A percentile compares a stretch with the other conserved stretches of the same genome.
These are phyloP conservation scores for Deilephila porcellus DNA, from an alignment of 2,888 invertebrate genomes.

Conservation along the genomic window DNA sequence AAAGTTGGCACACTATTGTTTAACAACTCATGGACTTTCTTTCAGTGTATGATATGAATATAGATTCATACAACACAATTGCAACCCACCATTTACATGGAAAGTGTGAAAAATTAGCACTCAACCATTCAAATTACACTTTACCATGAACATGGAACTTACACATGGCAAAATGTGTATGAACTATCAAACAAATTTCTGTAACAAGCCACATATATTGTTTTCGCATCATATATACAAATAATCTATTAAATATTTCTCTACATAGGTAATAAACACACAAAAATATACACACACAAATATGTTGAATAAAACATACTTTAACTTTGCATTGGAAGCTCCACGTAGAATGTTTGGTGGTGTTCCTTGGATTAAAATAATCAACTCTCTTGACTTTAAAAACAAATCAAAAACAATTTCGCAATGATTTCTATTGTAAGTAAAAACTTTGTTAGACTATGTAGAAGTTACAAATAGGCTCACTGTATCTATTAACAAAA, in stretches of 20 bases:
- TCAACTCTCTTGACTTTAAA: not conserved
- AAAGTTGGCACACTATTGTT: not conserved
- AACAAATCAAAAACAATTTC: not conserved
- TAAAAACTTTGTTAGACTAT: not conserved
- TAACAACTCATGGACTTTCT: slow-evolving; percentile 5
- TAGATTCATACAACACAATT: slow-evolving; percentile 14
- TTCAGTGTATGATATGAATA: slow-evolving; percentile 22
- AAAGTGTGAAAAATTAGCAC: slow-evolving; percentile 13
- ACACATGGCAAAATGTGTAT: not conserved
- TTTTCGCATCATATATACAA: not conserved
- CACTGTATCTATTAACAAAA: too few relatives aligned
- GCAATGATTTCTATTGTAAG: not conserved
- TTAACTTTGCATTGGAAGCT: too few relatives aligned
- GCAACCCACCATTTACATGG: not conserved
- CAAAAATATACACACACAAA: too few relatives aligned
- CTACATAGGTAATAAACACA: not conserved
- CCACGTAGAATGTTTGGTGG: too few relatives aligned
- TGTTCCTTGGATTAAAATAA: too few relatives aligned
- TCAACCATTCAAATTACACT: not conserved
- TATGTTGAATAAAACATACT: too few relatives aligned
- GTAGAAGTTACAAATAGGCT: not conserved
- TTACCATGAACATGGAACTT: slow-evolving; percentile 1
- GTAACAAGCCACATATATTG: not conserved
- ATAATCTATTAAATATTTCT: not conserved
- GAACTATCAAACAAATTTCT: not conserved